Conservation (phyloP, 2,113 vertebrate species). For the Corythaixoides concolor region DNA sequence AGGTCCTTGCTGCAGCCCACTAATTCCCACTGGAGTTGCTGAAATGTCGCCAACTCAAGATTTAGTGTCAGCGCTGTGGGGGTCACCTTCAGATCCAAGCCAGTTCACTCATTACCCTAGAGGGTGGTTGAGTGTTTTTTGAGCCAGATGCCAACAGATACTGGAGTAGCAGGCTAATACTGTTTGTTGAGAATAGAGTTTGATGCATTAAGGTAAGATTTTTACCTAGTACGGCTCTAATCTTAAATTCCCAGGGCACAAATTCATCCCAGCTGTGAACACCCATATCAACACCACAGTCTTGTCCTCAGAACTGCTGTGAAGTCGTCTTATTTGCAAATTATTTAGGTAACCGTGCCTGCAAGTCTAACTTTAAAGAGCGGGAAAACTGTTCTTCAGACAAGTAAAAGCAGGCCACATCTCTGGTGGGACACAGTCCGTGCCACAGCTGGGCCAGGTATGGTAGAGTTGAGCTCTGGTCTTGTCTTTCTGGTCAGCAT, state of each 20-base stretch:
- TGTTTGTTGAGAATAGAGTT: constrained; percentile 32
- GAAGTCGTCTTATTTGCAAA: constrained; percentile 48
- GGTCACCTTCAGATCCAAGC: not conserved
- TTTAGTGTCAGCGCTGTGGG: accelerated
- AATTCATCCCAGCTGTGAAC: constrained; percentile 5
- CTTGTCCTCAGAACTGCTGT: constrained; percentile 13
- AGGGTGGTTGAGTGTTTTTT: not conserved
- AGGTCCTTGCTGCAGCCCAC: not conserved
- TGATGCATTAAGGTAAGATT: constrained; percentile 42
- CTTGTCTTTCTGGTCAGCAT: not conserved
- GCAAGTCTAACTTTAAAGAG: not conserved
- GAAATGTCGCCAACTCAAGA: not conserved
- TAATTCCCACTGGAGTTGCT: not conserved
- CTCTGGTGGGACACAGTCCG: accelerated
- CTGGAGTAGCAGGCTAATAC: constrained; percentile 16
- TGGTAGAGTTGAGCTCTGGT: not conserved
- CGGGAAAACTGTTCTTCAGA: not conserved
- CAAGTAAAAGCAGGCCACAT: not conserved
- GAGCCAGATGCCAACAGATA: not conserved
- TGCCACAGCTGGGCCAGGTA: not conserved
- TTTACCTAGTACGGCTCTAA: constrained; percentile 41
- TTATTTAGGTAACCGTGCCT: constrained; percentile 41
- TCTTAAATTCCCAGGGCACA: constrained; percentile 18
- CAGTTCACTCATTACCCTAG: not conserved
- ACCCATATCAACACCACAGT: not conserved